Percentiles rank a stretch among this genome's conserved stretches.
These are phyloP conservation scores for Biston stratarius DNA, from an alignment of 2,888 invertebrate genomes.

Conservation along the genomic window DNA sequence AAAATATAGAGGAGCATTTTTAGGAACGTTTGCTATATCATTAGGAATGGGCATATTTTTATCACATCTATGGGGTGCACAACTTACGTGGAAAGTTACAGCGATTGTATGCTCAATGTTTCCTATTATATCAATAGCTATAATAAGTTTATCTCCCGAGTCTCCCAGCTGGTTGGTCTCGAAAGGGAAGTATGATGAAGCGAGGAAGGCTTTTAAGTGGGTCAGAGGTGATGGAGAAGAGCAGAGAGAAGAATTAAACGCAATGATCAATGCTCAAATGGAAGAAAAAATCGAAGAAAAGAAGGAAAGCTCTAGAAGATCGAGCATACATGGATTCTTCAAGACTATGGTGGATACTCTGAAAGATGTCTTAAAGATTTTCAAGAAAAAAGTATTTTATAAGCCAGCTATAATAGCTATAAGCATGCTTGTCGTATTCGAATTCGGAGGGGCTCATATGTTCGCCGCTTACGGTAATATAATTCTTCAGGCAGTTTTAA, in stretches of 20 bases:
- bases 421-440: slow-evolving; percentile 79
- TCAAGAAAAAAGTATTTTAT: slow-evolving; percentile 80
- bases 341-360: slow-evolving; percentile 62
- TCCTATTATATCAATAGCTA: slow-evolving; percentile 79
- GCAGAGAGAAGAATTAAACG: slow-evolving; percentile 75
- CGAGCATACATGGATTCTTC: slow-evolving; percentile 57
- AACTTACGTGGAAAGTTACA: slow-evolving; percentile 86
- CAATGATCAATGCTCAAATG: slow-evolving; percentile 75
- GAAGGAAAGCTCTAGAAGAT: slow-evolving; percentile 52
- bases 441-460: slow-evolving; percentile 82
- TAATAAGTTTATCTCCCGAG: slow-evolving; percentile 86
- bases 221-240: slow-evolving; percentile 83
- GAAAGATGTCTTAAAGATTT: slow-evolving; percentile 69
- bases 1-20: slow-evolving; percentile 87
- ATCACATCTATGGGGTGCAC: slow-evolving; percentile 88
- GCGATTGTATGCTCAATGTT: slow-evolving; percentile 83
- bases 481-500: slow-evolving; percentile 74
- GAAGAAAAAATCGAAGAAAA: slow-evolving; percentile 62
- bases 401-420: slow-evolving; percentile 80
- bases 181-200: slow-evolving; percentile 85
- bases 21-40: slow-evolving; percentile 88
- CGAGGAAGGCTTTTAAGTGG: slow-evolving; percentile 86
- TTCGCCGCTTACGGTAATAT: slow-evolving; percentile 78
- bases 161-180: slow-evolving; percentile 89
- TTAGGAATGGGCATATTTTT: slow-evolving; percentile 88